These are phyloP conservation scores for Anaspis maculata DNA, from an alignment of 2,888 invertebrate species.

Conservation along the genomic window DNA sequence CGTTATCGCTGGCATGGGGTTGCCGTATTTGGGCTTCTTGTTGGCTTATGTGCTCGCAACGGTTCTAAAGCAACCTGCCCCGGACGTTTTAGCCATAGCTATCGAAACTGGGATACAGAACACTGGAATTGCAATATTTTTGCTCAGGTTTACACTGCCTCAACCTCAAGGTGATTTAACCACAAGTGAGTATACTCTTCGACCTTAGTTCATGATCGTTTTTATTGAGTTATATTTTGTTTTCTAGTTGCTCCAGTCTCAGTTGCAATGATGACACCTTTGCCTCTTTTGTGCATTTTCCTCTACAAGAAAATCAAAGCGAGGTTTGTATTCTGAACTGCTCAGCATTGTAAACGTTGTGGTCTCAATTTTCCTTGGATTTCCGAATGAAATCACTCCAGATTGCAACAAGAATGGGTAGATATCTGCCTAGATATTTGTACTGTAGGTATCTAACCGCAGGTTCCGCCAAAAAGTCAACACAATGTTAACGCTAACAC, in stretches of 20 bases:
- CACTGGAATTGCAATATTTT: constrained; percentile 84
- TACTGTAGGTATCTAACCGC: too few relatives aligned
- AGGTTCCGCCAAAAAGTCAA: too few relatives aligned
- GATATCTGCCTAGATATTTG: too few relatives aligned
- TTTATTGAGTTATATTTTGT: constrained; percentile 7
- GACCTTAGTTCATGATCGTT: too few relatives aligned
- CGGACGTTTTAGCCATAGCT: constrained; percentile 77
- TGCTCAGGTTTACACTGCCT: constrained; percentile 69
- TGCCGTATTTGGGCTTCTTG: constrained; percentile 76
- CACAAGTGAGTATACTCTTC: too few relatives aligned
- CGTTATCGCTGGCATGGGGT: constrained; percentile 64
- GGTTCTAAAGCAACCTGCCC: constrained; percentile 51
- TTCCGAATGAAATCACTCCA: too few relatives aligned
- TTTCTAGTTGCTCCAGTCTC: constrained; percentile 77
- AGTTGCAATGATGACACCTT: constrained; percentile 88
- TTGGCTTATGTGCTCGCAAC: constrained; percentile 59
- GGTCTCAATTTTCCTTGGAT: too few relatives aligned
- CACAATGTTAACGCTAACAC: too few relatives aligned
- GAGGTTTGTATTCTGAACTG: too few relatives aligned
- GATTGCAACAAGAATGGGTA: too few relatives aligned
- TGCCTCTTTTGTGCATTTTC: constrained; percentile 54
- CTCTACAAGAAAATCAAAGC: constrained; percentile 47
- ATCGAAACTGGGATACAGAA: constrained; percentile 93
- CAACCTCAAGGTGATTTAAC: constrained; percentile 86
- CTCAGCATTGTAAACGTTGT: too few relatives aligned